These are phyloP conservation scores for Antigone vipio DNA, from an alignment of 2,113 vertebrate species.

Conservation along the genomic window DNA sequence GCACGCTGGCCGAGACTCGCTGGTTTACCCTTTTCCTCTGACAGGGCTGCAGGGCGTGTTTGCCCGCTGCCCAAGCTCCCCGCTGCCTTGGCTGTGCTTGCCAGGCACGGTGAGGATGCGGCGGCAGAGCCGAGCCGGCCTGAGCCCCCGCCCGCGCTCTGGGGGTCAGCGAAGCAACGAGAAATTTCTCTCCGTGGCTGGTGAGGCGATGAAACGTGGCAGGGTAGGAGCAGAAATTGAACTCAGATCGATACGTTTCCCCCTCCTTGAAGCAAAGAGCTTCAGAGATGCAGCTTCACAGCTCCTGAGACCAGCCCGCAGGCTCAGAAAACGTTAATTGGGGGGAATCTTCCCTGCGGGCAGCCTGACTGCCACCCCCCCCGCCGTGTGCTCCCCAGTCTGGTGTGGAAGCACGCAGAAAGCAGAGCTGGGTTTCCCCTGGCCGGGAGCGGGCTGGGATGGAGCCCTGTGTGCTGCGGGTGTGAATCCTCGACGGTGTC, in stretches of 20 bases:
- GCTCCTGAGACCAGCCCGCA: constrained; percentile 64
- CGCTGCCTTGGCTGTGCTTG: neutral
- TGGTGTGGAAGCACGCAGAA: neutral
- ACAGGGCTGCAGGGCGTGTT: rapidly evolving
- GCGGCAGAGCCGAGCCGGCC: neutral
- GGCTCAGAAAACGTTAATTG: constrained; percentile 60
- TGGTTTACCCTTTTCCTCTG: neutral
- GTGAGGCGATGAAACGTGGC: constrained; percentile 57
- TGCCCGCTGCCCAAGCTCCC: neutral
- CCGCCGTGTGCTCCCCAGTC: neutral
- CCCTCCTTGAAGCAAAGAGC: constrained; percentile 68
- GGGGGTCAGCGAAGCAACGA: constrained; percentile 60
- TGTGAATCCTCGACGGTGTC: rapidly evolving
- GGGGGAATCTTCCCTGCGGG: constrained; percentile 30
- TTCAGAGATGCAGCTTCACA: constrained; percentile 69
- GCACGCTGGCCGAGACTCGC: neutral
- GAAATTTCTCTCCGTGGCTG: constrained; percentile 50
- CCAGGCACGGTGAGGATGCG: neutral
- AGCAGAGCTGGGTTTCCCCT: neutral
- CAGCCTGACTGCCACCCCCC: neutral
- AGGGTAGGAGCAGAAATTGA: constrained; percentile 57
- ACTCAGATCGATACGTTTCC: constrained; percentile 72
- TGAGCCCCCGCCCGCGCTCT: neutral
- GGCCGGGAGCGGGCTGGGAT: neutral
- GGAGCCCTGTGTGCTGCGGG: neutral